Conservation (phyloP, 2,113 vertebrate species). For the Sula dactylatra region DNA sequence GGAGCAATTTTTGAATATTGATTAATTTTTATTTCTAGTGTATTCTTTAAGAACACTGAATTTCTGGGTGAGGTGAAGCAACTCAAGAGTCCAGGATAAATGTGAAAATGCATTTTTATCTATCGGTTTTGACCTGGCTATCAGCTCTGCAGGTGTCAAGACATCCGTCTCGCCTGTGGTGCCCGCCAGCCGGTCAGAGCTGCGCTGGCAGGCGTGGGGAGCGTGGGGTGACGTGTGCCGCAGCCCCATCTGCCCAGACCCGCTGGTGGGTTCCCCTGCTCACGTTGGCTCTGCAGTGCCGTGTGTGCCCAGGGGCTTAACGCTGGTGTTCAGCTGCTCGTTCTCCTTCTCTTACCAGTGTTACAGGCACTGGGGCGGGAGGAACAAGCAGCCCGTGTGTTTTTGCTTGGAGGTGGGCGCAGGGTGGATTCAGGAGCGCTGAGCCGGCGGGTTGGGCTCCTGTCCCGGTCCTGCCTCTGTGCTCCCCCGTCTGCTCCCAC, state of each 20-base stretch:
- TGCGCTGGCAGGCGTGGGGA: too few relatives aligned
- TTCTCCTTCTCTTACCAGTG: not conserved
- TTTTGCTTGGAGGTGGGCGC: not conserved
- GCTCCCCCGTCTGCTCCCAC: not conserved
- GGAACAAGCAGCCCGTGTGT: not conserved
- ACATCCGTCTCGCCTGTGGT: accelerated
- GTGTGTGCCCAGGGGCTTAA: too few relatives aligned
- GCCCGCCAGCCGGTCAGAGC: not conserved
- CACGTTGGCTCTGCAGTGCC: not conserved
- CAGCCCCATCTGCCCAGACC: too few relatives aligned
- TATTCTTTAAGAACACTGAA: not conserved
- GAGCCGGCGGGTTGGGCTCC: not conserved
- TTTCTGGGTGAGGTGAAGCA: not conserved
- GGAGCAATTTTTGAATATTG: not conserved
- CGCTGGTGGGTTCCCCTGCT: not conserved
- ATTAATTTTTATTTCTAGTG: not conserved
- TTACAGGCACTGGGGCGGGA: not conserved
- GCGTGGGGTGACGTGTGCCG: accelerated
- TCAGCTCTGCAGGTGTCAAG: not conserved
- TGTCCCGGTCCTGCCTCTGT: not conserved
- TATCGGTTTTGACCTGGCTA: not conserved
- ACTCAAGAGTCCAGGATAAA: not conserved
- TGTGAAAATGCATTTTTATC: not conserved
- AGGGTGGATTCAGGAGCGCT: not conserved
- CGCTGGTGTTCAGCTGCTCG: not conserved